phyloP scores from a whole-genome alignment of 2,888 invertebrate species.

The Stenurella melanura region DNA sequence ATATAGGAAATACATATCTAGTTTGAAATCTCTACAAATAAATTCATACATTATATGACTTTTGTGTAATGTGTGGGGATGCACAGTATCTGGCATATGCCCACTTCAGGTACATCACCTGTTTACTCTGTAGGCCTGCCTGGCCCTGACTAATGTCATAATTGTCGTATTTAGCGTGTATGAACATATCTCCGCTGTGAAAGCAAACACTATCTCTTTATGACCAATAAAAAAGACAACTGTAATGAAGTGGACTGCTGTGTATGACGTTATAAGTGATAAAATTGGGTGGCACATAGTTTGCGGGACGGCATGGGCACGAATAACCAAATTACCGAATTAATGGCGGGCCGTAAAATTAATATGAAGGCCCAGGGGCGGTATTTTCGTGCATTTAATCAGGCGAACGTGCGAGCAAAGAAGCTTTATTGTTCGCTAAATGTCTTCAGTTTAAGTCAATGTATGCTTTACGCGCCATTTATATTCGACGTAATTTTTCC shows the following conservation, averaged over 20 bases:
- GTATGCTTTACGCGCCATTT: slow-evolving; percentile 48
- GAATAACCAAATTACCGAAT: background rate
- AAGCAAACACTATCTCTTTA: background rate
- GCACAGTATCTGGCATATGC: too few species aligned
- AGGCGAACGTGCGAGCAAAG: slow-evolving; percentile 31
- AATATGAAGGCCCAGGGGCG: slow-evolving; percentile 3
- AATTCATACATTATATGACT: too few species aligned
- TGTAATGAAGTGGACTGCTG: background rate
- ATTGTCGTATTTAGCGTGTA: too few species aligned
- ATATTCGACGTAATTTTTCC: slow-evolving; percentile 50
- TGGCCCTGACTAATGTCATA: too few species aligned
- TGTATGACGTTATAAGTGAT: background rate
- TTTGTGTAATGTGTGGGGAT: too few species aligned
- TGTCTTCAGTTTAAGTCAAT: slow-evolving; percentile 48
- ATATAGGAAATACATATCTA: too few species aligned
- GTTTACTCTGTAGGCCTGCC: too few species aligned
- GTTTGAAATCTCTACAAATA: too few species aligned
- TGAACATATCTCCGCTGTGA: background rate
- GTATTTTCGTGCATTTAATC: slow-evolving; percentile 3
- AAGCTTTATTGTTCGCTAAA: slow-evolving; percentile 49
- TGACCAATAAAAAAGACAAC: background rate
- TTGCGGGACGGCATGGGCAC: background rate
- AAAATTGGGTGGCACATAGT: background rate
- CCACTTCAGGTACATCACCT: too few species aligned
- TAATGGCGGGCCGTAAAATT: background rate